These are phyloP conservation scores for Trissolcus brochymenae DNA, from an alignment of 2,888 invertebrate species.

Conservation along the genomic window DNA sequence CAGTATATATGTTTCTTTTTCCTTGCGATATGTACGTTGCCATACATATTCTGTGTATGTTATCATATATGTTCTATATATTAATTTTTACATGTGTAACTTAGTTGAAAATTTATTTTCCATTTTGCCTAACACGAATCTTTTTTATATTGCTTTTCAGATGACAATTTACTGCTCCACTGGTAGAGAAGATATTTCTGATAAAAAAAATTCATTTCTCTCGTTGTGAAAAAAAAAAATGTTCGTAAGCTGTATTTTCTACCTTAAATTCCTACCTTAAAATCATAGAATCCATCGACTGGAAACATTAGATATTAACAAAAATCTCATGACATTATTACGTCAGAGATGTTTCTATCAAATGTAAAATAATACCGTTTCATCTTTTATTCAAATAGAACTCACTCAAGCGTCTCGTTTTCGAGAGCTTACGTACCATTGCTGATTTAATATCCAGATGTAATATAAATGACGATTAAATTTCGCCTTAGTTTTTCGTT, in stretches of 20 bases:
- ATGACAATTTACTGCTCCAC: background rate
- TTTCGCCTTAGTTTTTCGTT: slow-evolving; percentile 21
- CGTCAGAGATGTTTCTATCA: slow-evolving; percentile 13
- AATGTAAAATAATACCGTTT: slow-evolving; percentile 34
- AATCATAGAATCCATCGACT: slow-evolving; percentile 17
- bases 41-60: too few relatives aligned
- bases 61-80: too few relatives aligned
- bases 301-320: slow-evolving; percentile 43
- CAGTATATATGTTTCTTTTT: too few relatives aligned
- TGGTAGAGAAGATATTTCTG: too few relatives aligned
- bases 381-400: slow-evolving; percentile 32
- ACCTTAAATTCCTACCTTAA: background rate
- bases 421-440: background rate
- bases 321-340: slow-evolving; percentile 29
- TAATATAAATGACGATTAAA: slow-evolving; percentile 40
- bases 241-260: slow-evolving; percentile 18
- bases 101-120: too few relatives aligned
- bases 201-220: background rate
- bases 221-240: background rate
- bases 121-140: too few relatives aligned
- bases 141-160: too few relatives aligned
- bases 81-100: too few relatives aligned
- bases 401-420: slow-evolving; percentile 15
- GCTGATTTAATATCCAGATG: slow-evolving; percentile 37
- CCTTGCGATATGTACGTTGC: too few relatives aligned